A percentile compares a stretch with the other conserved stretches of the same genome.
Conservation (phyloP, 1,140 invertebrate species). For the Pentalonia nigronervosa region DNA sequence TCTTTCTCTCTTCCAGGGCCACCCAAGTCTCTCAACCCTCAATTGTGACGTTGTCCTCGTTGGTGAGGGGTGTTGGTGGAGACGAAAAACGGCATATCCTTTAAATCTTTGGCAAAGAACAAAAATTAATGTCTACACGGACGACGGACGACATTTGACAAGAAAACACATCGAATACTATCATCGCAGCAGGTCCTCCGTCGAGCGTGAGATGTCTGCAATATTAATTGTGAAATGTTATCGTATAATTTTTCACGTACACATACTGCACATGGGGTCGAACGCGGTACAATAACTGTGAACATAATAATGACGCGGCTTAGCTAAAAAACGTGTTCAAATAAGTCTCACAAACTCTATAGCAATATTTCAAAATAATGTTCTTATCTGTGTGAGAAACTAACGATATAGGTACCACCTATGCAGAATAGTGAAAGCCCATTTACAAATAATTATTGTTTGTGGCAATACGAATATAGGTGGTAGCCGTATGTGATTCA, state of each 20-base stretch:
- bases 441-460: not conserved
- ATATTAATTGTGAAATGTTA: not conserved
- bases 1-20: not conserved
- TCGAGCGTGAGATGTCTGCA: not conserved
- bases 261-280: not conserved
- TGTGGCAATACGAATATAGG: not conserved
- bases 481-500: not conserved
- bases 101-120: not conserved
- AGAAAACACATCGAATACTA: constrained; percentile 19
- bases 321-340: not conserved
- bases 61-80: not conserved
- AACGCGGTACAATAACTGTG: not conserved
- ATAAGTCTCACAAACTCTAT: not conserved
- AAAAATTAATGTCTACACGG: constrained; percentile 26
- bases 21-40: constrained; percentile 1
- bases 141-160: not conserved
- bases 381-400: not conserved
- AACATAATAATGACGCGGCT: not conserved
- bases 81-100: not conserved
- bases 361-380: not conserved
- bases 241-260: not conserved
- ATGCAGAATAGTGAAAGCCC: not conserved
- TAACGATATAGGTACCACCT: not conserved
- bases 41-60: not conserved
- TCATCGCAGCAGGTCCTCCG: not conserved